phyloP scores from a whole-genome alignment of 2,797 vertebrate species.

The Sebastes minor region DNA sequence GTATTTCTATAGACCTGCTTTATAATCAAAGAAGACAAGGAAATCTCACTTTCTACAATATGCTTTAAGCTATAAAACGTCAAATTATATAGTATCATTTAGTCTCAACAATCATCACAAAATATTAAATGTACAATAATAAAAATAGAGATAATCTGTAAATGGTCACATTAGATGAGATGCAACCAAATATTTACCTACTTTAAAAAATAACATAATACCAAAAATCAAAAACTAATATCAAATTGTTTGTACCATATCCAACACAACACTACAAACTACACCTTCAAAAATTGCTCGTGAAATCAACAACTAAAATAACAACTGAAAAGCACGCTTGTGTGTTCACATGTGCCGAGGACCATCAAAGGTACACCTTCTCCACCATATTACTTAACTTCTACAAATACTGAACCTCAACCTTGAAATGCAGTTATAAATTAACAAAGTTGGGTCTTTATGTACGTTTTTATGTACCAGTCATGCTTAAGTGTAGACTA shows the following conservation, averaged over 20 bases:
- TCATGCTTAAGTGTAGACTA: neutral
- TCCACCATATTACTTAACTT: neutral
- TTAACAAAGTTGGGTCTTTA: neutral
- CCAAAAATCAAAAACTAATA: neutral
- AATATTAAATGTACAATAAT: neutral
- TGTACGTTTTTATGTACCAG: neutral
- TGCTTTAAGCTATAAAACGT: neutral
- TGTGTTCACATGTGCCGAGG: neutral
- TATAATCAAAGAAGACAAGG: no score
- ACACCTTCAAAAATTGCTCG: neutral
- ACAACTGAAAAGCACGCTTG: neutral
- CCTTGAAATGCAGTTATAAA: neutral
- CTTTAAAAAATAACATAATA: neutral
- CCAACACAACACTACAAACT: neutral
- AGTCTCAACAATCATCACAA: neutral
- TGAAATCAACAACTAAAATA: neutral
- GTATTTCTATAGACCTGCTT: no score
- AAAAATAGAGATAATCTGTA: neutral
- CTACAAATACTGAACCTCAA: neutral
- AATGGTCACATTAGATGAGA: neutral
- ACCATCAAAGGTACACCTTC: neutral
- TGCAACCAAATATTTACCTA: neutral
- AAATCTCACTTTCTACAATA: no score
- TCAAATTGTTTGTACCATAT: neutral
- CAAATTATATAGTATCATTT: neutral